Evolutionary conservation across 2,797 vertebrate genomes (phyloP).

Genomic region (Malurus leucopterus): DNA sequence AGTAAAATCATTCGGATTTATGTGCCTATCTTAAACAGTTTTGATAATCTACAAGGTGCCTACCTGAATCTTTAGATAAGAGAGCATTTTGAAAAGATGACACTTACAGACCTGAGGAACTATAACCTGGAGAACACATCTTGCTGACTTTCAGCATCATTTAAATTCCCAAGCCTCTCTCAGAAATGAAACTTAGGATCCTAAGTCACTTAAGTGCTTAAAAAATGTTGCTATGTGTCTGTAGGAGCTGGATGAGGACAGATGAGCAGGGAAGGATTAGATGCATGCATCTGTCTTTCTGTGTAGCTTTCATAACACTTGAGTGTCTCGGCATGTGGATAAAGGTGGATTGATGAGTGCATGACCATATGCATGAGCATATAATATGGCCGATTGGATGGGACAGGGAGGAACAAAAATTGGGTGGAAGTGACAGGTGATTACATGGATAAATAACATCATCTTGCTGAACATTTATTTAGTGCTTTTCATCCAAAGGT

Average conservation of each 20-base stretch:
- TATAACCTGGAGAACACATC: constrained; percentile 33
- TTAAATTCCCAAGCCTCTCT: constrained; percentile 33
- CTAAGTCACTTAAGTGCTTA: constrained; percentile 60
- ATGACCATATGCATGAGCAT: constrained; percentile 60
- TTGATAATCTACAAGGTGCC: constrained; percentile 59
- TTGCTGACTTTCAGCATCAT: constrained; percentile 28
- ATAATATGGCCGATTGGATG: constrained; percentile 61
- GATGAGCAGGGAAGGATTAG: constrained; percentile 49
- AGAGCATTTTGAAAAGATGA: constrained; percentile 42
- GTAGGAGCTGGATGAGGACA: constrained; percentile 38
- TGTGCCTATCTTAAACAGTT: constrained; percentile 50
- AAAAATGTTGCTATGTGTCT: constrained; percentile 44
- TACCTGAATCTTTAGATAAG: constrained; percentile 49
- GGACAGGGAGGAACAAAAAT: constrained; percentile 66
- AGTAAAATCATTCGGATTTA: constrained; percentile 59
- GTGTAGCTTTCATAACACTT: constrained; percentile 52
- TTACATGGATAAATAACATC: constrained; percentile 66
- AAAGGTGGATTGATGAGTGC: constrained; percentile 64
- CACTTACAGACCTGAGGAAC: constrained; percentile 12
- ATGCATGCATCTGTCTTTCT: constrained; percentile 58
- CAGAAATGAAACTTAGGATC: constrained; percentile 47
- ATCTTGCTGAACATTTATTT: constrained; percentile 59
- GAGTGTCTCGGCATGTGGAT: constrained; percentile 60
- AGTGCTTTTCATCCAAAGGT: constrained; percentile 63
- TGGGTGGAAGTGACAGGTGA: constrained; percentile 63